Conservation (phyloP, 2,797 vertebrate genomes). For the Smutsia temminckii region DNA sequence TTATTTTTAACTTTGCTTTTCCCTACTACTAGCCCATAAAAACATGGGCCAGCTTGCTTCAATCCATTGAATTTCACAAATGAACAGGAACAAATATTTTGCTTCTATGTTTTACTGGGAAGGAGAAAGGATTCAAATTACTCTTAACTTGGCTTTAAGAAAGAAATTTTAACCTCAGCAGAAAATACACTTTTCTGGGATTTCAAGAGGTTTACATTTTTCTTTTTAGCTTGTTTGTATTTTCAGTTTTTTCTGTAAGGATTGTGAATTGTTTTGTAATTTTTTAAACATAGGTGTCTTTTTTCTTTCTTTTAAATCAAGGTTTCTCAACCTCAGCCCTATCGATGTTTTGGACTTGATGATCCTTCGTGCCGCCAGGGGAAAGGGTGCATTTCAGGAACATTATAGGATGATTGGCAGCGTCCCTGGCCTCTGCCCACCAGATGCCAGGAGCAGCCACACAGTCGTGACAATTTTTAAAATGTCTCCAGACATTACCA, state of each 20-base stretch:
- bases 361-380: not conserved
- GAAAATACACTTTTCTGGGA: constrained; percentile 14
- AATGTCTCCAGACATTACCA: constrained; percentile 1
- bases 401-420: not conserved
- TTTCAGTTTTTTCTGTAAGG: constrained; percentile 21
- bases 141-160: not conserved
- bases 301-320: constrained; percentile 37
- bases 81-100: constrained; percentile 23
- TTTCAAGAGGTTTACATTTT: constrained; percentile 46
- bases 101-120: not conserved
- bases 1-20: constrained; percentile 28
- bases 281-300: not conserved
- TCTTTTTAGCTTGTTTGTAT: constrained; percentile 31
- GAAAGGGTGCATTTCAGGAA: too few species aligned
- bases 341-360: not conserved
- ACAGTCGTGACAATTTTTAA: not conserved
- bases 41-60: constrained; percentile 2
- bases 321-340: not conserved
- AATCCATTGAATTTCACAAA: constrained; percentile 38
- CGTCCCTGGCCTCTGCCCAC: not conserved
- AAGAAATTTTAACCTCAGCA: constrained; percentile 13
- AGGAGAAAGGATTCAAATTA: constrained; percentile 31
- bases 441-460: not conserved
- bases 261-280: not conserved
- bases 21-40: not conserved